Evolutionary conservation across 2,888 invertebrate genomes (phyloP).

Genomic region (Drosophila dives): DNA sequence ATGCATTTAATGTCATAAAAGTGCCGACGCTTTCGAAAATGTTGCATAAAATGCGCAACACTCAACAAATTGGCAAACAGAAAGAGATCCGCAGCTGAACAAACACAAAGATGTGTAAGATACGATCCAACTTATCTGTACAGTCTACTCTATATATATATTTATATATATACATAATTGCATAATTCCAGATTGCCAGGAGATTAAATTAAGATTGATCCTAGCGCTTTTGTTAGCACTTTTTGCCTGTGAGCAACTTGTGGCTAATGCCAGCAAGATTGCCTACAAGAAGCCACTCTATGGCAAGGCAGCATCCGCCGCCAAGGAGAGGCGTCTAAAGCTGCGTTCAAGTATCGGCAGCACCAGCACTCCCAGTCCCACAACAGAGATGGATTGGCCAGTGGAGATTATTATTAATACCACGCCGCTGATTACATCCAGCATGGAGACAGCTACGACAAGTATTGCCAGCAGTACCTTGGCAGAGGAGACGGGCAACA

Average conservation of each 20-base stretch:
- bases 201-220: conserved; percentile 27
- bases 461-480: background rate
- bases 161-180: background rate
- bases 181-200: conserved; percentile 33
- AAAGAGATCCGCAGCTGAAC: conserved; percentile 29
- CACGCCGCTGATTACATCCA: conserved; percentile 18
- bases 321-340: conserved; percentile 61
- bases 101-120: conserved; percentile 40
- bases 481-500: background rate
- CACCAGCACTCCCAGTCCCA: conserved; percentile 18
- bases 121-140: background rate
- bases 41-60: conserved; percentile 43
- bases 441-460: background rate
- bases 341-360: conserved; percentile 6
- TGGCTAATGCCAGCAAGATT: conserved; percentile 61
- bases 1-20: conserved; percentile 12
- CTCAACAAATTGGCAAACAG: conserved; percentile 14
- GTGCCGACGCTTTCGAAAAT: conserved; percentile 38
- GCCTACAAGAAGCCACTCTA: conserved; percentile 74
- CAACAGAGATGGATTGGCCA: conserved; percentile 41
- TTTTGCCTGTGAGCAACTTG: conserved; percentile 23
- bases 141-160: background rate
- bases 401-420: conserved; percentile 64
- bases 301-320: conserved; percentile 57
- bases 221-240: conserved; percentile 34